Conservation (phyloP, 2,888 invertebrate genomes). For the Pyrochroa serraticornis region DNA sequence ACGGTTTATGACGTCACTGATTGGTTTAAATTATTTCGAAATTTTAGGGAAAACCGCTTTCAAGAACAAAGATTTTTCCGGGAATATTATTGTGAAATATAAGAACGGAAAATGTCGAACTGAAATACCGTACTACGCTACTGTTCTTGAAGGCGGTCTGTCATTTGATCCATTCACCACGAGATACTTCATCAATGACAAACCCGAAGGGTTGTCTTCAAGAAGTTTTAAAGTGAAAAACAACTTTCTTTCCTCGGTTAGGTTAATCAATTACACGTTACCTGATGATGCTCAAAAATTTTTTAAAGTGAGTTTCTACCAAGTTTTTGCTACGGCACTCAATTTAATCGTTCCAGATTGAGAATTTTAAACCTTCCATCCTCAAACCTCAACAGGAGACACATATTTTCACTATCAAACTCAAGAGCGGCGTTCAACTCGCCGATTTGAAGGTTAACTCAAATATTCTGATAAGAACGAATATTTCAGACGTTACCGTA, state of each 20-base stretch:
- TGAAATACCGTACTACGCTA: slow-evolving; percentile 70
- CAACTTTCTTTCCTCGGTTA: slow-evolving; percentile 74
- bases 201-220: slow-evolving; percentile 51
- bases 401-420: slow-evolving; percentile 64
- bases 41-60: slow-evolving; percentile 63
- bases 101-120: slow-evolving; percentile 58
- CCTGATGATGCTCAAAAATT: slow-evolving; percentile 64
- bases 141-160: slow-evolving; percentile 65
- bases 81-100: slow-evolving; percentile 63
- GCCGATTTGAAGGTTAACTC: slow-evolving; percentile 67
- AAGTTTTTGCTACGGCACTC: slow-evolving; percentile 27
- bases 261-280: slow-evolving; percentile 73
- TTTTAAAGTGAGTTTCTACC: slow-evolving; percentile 62
- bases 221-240: slow-evolving; percentile 68
- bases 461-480: slow-evolving; percentile 71
- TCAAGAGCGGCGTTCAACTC: slow-evolving; percentile 60
- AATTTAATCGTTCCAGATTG: slow-evolving; percentile 59
- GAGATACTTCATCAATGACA: slow-evolving; percentile 57
- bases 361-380: slow-evolving; percentile 66
- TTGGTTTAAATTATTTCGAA: slow-evolving; percentile 5
- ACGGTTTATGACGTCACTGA: too few relatives aligned
- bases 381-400: slow-evolving; percentile 65
- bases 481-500: slow-evolving; percentile 73
- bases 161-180: slow-evolving; percentile 63
- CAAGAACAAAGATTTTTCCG: slow-evolving; percentile 63